Percentiles rank a stretch among this genome's conserved stretches.
These are phyloP conservation scores for Peucedramus taeniatus DNA, from an alignment of 2,113 vertebrate species.

Conservation along the genomic window DNA sequence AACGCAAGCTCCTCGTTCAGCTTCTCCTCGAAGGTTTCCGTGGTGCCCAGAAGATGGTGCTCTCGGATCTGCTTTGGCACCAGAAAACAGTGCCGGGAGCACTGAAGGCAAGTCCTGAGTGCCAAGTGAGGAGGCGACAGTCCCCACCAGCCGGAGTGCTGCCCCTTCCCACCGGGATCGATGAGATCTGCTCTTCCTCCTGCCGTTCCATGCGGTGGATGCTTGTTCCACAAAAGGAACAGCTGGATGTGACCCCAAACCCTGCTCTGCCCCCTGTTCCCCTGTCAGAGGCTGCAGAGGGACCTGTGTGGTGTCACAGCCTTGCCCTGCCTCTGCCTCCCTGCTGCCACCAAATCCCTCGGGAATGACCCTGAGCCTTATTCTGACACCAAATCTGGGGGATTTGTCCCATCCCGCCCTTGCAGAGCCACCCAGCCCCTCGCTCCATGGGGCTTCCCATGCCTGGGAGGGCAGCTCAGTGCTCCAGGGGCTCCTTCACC, in stretches of 20 bases:
- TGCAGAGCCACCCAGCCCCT: not conserved
- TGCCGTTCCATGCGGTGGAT: fast-evolving
- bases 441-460: fast-evolving
- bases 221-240: not conserved
- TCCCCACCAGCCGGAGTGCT: not conserved
- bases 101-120: fast-evolving
- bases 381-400: not conserved
- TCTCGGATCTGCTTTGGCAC: not conserved
- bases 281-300: fast-evolving
- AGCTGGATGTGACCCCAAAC: not conserved
- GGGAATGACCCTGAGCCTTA: not conserved
- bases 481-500: not conserved
- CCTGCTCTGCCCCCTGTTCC: not conserved
- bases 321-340: not conserved
- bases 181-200: not conserved
- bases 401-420: not conserved
- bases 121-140: not conserved
- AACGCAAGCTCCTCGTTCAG: not conserved
- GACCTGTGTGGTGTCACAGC: not conserved
- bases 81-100: fast-evolving
- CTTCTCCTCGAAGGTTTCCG: not conserved
- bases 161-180: not conserved
- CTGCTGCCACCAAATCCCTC: not conserved
- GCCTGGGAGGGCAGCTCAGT: not conserved
- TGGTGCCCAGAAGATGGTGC: slow-evolving; percentile 41